A percentile compares a stretch with the other conserved stretches of the same genome.
Conservation (phyloP, 35 echinoderm and acorn worm genomes). For the Anneissia japonica region DNA sequence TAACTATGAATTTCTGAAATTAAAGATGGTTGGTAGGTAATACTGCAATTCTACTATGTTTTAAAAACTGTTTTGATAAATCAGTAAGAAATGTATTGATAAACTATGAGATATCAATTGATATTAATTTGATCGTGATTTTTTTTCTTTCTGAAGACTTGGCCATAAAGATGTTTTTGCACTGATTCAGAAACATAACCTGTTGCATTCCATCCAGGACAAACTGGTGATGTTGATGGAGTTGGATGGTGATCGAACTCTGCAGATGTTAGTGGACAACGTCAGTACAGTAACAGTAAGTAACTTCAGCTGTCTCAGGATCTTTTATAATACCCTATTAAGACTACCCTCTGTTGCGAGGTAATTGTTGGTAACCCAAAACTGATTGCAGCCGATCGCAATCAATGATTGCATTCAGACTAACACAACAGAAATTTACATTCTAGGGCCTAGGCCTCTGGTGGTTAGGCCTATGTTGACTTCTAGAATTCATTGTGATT, state of each 20-base stretch:
- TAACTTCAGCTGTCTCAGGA: neutral
- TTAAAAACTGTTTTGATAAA: neutral
- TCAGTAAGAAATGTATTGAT: neutral
- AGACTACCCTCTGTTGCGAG: no score
- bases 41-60: neutral
- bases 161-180: slow-evolving; percentile 85
- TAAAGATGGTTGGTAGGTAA: no score
- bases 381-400: no score
- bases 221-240: slow-evolving; percentile 89
- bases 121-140: neutral
- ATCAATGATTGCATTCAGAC: no score
- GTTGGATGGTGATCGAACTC: slow-evolving; percentile 57
- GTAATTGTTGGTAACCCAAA: no score
- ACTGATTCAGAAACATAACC: slow-evolving; percentile 74
- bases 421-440: no score
- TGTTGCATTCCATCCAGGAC: slow-evolving; percentile 82
- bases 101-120: neutral
- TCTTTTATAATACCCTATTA: no score
- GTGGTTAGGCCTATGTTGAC: no score
- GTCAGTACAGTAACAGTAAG: slow-evolving; percentile 85
- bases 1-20: no score
- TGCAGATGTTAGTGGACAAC: slow-evolving; percentile 76
- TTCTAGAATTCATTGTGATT: no score
- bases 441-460: no score
- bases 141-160: slow-evolving; percentile 37